Evolutionary conservation across 2,113 vertebrate genomes (phyloP), one percentile per base, ranked within the genome.

Genomic region (Cygnus atratus): DNA sequence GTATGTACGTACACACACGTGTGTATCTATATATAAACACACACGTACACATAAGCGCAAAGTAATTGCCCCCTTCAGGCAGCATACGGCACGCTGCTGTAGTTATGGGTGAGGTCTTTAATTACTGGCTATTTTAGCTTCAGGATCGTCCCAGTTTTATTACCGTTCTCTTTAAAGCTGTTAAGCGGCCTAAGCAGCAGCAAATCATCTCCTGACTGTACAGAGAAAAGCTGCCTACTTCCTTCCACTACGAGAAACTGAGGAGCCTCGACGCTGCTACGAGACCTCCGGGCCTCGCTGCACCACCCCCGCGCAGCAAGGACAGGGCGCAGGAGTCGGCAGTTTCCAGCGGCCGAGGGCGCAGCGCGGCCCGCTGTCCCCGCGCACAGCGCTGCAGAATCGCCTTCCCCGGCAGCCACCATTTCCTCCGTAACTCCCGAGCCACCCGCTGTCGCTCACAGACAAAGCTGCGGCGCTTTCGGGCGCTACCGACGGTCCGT

Each of bases 401-500:
- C 11, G 15, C 6, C 25, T 11, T 6, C 46, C 17, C 57, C 0
- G 4, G 26, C 48, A 19, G 8, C 1, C 0, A 2, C 10, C 3
- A 0, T 1, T 21, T 11, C 7, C n/a, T 3, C 43, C 28, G 1
- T 1, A 26, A 17, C 25, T 52, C n/a, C 2, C 0, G 10, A 11
- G 17, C 4, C 33, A 8, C 22, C 26, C 13, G n/a, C 37, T n/a
- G 13, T 8, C 2, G 21, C 70, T 12, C 55, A 7, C 24, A 18
- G 29, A 3, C 50, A 28, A 9, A 4, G 1, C 61, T 3, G 3
- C 29, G 11, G 62, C 43, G 5, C 2, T 10, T 50, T 13, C 37
- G 10, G 35, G 25, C 35, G 61, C 7, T 28, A 39, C 17, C 37
- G 59, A 26, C 26, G 6, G 10, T 37, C 61, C 35, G 22, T 22